These are phyloP conservation scores for Trachelus stipa DNA, from an alignment of 2,888 invertebrate genomes.

Conservation along the genomic window DNA sequence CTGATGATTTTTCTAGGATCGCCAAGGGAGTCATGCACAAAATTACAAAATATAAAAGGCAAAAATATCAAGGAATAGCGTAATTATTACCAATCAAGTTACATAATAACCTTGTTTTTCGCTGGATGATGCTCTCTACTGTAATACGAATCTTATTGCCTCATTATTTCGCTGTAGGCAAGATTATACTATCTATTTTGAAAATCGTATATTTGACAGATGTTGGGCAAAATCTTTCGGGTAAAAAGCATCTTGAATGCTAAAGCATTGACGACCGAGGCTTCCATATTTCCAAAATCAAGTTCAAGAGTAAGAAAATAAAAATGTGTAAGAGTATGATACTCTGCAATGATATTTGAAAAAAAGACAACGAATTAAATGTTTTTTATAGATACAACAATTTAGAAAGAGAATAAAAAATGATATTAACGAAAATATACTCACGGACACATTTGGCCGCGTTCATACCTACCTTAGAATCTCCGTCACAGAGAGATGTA, in stretches of 20 bases:
- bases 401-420: conserved; percentile 45
- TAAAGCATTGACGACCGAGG: conserved; percentile 26
- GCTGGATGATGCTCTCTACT: background rate
- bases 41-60: background rate
- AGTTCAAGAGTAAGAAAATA: conserved; percentile 11
- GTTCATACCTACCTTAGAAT: conserved; percentile 94
- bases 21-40: background rate
- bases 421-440: conserved; percentile 38
- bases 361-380: background rate
- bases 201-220: conserved; percentile 13
- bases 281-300: conserved; percentile 19
- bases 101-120: background rate
- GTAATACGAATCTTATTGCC: background rate
- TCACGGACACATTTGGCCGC: conserved; percentile 88
- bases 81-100: background rate
- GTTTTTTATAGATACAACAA: conserved; percentile 51
- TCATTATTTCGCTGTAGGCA: background rate
- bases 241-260: conserved; percentile 21
- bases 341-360: background rate
- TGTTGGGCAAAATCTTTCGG: conserved; percentile 36
- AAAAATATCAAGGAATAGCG: background rate
- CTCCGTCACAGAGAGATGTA: conserved; percentile 96
- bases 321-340: background rate
- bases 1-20: background rate
- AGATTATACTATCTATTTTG: background rate